Evolutionary conservation across 2,113 vertebrate species (phyloP).

Genomic region (Plecotus auritus): DNA sequence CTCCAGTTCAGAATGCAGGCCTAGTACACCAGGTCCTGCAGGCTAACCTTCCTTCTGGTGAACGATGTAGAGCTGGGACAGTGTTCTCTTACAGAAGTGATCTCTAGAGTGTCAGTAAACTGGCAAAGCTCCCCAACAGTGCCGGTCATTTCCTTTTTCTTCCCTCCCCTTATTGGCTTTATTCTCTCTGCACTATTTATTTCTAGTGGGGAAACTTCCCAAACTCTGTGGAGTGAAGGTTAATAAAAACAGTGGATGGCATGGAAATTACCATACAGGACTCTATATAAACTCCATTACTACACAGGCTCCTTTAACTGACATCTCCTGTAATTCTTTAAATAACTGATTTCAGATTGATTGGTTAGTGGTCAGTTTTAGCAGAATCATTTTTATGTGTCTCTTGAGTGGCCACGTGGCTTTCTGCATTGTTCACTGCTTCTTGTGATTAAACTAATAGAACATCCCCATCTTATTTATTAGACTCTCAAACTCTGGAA

Average conservation of each 20-base stretch:
- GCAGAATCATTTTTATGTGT: background rate
- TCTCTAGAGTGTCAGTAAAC: background rate
- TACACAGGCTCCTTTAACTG: background rate
- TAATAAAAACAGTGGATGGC: background rate
- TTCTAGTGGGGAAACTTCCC: background rate
- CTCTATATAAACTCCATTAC: background rate
- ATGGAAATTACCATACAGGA: background rate
- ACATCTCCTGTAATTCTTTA: background rate
- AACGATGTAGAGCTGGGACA: background rate
- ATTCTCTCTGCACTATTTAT: background rate
- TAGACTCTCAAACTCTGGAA: background rate
- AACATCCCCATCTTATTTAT: background rate
- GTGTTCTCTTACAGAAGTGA: background rate
- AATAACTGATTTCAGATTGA: background rate
- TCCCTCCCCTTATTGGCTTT: background rate
- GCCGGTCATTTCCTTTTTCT: background rate
- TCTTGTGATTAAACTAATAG: background rate
- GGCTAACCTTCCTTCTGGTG: background rate
- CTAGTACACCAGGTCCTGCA: background rate
- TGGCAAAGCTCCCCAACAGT: background rate
- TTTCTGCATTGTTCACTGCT: background rate
- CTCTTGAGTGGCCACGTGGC: background rate
- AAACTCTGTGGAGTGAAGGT: background rate
- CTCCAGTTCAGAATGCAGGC: background rate
- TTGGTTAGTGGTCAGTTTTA: background rate